Evolutionary conservation across 2,888 invertebrate species (phyloP), one percentile per base, ranked within the genome.

Genomic region (Lasioglossum calceatum): DNA sequence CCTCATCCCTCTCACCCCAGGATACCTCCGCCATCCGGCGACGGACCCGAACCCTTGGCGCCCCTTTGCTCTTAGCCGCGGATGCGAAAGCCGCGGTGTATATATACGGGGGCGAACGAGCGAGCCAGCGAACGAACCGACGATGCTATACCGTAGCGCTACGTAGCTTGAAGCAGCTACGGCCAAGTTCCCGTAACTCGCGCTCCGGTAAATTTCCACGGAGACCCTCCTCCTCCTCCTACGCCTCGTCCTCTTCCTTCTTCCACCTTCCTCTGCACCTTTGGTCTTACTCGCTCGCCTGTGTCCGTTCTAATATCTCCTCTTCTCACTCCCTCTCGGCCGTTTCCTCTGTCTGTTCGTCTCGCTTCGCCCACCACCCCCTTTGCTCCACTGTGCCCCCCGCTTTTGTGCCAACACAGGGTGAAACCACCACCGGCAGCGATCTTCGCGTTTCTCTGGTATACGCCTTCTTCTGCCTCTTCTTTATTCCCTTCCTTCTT

Each of bases 201-300:
- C 93, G 93, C 93, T 93, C 91, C 92, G 93, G 93, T 94, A 93
- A 93, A 94, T 94, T 94, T 94, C 93, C 94, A 91, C 92, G 88
- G 91, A 88, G 91, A 89, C 91, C 89, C 86, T 77, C 81, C 82
- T 42, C 81, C 78, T 81, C 79, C 80, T 71, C 76, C 86, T 73
- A 54, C 70, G 42, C 64, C 19, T 19, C 36, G 39, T 23, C 50
- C 39, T 39, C 78, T 39, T 64, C 70, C 79, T 54, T 67, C 72
- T 32, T 58, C 19, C 77, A 47, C 75, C 72, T 50, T 19, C 23
- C 79, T 32, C 77, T 42, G 27, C 86, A 74, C 77, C 80, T 85
- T 71, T 79, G 75, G 27, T 64, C 79, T 74, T 47, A 27, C 74
- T 50, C 74, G 58, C 74, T 47, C 74, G 58, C 36, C 76, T 50